phyloP scores from a whole-genome alignment of 30 jellyfish, hydroid and myxozoan species.

The Mastigias papua region DNA sequence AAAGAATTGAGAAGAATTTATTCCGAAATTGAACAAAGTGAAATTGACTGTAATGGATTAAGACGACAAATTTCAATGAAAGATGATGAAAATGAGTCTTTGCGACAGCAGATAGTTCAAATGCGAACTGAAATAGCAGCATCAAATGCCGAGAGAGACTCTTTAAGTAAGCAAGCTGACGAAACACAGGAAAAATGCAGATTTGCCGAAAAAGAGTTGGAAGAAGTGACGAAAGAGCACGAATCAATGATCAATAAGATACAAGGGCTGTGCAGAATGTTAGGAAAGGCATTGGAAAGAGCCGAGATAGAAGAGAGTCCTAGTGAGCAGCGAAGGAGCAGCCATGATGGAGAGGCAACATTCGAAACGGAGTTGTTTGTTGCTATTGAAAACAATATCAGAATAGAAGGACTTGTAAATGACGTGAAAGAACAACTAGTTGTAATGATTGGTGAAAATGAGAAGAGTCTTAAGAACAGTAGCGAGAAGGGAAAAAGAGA shows the following conservation, averaged over 20 bases:
- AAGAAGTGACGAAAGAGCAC: conserved; percentile 18
- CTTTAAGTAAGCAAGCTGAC: conserved; percentile 17
- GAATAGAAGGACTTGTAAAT: conserved; percentile 78
- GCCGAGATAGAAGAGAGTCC: conserved; percentile 21
- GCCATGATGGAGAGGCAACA: conserved; percentile 61
- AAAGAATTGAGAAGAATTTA: conserved; percentile 40
- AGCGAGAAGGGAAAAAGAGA: conserved; percentile 17
- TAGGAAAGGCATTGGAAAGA: conserved; percentile 34
- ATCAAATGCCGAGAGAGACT: conserved; percentile 47
- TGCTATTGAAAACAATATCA: conserved; percentile 83
- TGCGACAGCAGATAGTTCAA: conserved; percentile 54
- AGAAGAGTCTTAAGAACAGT: not conserved
- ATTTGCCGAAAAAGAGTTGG: conserved; percentile 1
- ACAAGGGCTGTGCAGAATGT: conserved; percentile 14
- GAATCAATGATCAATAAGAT: conserved; percentile 28
- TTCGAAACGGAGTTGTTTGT: conserved; percentile 90
- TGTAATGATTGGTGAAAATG: conserved; percentile 22
- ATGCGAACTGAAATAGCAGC: conserved; percentile 35
- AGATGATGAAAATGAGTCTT: conserved; percentile 64
- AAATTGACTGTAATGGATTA: conserved; percentile 41
- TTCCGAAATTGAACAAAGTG: conserved; percentile 43
- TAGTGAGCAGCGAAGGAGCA: conserved; percentile 7
- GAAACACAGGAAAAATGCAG: conserved; percentile 29
- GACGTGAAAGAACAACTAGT: conserved; percentile 62
- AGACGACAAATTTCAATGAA: conserved; percentile 54